These are phyloP conservation scores for Myotis myotis DNA, from an alignment of 2,797 vertebrate genomes.

Conservation along the genomic window DNA sequence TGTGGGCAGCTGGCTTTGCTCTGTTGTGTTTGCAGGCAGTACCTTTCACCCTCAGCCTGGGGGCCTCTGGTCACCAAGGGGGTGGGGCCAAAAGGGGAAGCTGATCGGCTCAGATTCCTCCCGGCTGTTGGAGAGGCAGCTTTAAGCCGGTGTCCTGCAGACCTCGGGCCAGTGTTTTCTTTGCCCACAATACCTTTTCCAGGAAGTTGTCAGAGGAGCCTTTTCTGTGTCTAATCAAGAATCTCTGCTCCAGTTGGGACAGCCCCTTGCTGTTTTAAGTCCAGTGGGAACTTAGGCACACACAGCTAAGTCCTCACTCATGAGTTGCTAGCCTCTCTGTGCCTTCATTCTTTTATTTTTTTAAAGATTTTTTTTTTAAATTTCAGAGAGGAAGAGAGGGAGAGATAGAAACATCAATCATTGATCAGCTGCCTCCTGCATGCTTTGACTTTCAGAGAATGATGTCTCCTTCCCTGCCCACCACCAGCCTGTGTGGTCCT, in stretches of 20 bases:
- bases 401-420: no score
- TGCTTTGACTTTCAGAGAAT: background rate
- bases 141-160: background rate
- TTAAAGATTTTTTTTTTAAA: background rate
- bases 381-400: no score
- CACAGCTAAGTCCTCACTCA: fast-evolving
- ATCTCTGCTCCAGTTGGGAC: background rate
- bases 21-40: background rate
- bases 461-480: background rate
- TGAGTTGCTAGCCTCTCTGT: background rate
- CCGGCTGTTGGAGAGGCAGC: background rate
- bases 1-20: background rate
- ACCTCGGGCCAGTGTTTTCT: constrained; percentile 12
- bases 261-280: background rate
- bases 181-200: constrained; percentile 9
- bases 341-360: background rate
- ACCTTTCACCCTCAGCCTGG: background rate
- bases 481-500: background rate
- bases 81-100: background rate
- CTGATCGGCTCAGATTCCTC: background rate
- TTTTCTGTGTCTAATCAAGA: background rate
- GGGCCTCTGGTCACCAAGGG: background rate
- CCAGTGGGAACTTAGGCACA: background rate
- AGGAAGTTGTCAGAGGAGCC: background rate
- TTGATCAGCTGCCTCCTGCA: no score